Percentiles rank a stretch among this genome's conserved stretches.
phyloP scores from a whole-genome alignment of 2,797 vertebrate species.

The Micrastur ruficollis region DNA sequence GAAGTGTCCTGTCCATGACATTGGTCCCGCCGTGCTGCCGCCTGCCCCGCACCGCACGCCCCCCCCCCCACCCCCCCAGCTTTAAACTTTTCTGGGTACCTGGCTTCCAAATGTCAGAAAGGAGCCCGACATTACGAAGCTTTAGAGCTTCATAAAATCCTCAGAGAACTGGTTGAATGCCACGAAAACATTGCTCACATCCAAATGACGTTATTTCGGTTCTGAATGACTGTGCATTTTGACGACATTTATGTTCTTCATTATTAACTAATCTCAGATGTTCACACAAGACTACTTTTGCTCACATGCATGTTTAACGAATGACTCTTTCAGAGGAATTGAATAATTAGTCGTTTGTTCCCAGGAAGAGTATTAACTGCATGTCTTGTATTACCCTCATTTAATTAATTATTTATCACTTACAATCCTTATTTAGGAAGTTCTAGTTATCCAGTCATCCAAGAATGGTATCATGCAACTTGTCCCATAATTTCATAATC shows the following conservation, averaged over 20 bases:
- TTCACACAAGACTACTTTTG: background rate
- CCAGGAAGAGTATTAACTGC: background rate
- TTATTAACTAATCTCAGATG: background rate
- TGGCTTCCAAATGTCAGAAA: background rate
- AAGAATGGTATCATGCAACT: background rate
- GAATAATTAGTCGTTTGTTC: background rate
- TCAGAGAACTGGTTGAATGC: background rate
- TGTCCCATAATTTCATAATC: background rate
- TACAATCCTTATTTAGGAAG: background rate
- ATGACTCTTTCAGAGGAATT: background rate
- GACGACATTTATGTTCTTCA: background rate
- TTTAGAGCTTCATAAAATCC: background rate
- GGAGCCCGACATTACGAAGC: background rate
- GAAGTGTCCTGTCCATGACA: background rate
- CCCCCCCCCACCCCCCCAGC: accelerated
- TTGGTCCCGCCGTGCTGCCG: background rate
- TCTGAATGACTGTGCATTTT: background rate
- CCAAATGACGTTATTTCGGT: background rate
- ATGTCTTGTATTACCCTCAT: background rate
- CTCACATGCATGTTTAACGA: background rate
- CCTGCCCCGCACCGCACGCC: no score
- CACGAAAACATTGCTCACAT: background rate
- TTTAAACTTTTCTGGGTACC: background rate
- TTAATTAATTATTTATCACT: constrained; percentile 18
- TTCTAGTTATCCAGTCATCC: background rate